Conservation (phyloP, 1,140 invertebrate species). For the Zeugodacus cucurbitae region DNA sequence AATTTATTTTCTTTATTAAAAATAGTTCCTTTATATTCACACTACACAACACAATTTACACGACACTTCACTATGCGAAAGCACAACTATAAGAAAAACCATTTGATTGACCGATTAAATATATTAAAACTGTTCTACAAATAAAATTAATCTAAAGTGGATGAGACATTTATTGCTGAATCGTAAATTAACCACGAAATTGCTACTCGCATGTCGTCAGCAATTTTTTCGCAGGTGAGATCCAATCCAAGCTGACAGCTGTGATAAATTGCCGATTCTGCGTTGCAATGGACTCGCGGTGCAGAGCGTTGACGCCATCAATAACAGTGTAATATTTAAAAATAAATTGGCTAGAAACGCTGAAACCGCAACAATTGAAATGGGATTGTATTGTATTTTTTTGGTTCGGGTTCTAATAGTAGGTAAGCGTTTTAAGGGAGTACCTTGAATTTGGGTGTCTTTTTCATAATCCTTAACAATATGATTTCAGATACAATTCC, state of each 20-base stretch:
- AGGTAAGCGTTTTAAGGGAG: no score
- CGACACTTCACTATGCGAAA: neutral
- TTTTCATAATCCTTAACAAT: no score
- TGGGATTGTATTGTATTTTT: no score
- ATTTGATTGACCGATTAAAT: neutral
- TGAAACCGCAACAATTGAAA: neutral
- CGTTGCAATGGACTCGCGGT: neutral
- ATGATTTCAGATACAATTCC: no score
- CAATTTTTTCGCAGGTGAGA: constrained; percentile 19
- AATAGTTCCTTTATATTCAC: neutral
- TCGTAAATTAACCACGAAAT: constrained; percentile 30
- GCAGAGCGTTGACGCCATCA: neutral
- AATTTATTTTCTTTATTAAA: neutral
- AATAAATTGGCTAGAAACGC: neutral
- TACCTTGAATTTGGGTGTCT: no score
- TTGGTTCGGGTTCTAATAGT: no score
- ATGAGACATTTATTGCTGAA: constrained; percentile 20
- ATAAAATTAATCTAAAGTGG: constrained; percentile 24
- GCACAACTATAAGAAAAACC: neutral
- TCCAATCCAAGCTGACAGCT: constrained; percentile 10
- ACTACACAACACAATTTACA: no score
- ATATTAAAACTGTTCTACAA: neutral
- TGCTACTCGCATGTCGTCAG: neutral
- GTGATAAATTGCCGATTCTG: constrained; percentile 21
- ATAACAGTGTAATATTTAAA: neutral